These are phyloP conservation scores for Pheosia tremula DNA, from an alignment of 2,888 invertebrate genomes.

Conservation along the genomic window DNA sequence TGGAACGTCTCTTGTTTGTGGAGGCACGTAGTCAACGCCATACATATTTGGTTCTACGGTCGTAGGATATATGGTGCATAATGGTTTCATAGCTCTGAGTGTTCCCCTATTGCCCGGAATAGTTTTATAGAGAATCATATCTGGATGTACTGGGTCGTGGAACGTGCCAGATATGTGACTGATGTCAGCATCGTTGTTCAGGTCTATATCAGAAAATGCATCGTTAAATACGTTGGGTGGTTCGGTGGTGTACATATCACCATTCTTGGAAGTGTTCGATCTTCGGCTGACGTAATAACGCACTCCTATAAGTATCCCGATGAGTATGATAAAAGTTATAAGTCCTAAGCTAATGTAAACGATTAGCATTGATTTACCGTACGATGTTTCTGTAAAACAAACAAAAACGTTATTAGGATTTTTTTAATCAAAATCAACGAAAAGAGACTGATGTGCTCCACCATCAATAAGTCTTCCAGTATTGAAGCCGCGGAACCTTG, in stretches of 20 bases:
- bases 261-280: constrained; percentile 65
- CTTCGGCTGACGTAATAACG: constrained; percentile 59
- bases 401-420: constrained; percentile 6
- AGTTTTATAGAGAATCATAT: constrained; percentile 77
- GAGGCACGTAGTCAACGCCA: constrained; percentile 69
- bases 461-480: too few species aligned
- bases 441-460: too few species aligned
- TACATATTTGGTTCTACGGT: constrained; percentile 72
- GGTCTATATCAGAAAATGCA: constrained; percentile 70
- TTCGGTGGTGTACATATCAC: constrained; percentile 76
- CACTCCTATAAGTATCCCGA: constrained; percentile 47
- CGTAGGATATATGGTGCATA: constrained; percentile 75
- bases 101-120: constrained; percentile 66
- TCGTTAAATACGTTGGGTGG: constrained; percentile 77
- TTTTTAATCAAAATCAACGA: too few species aligned
- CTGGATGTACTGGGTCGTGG: constrained; percentile 76
- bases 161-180: constrained; percentile 78
- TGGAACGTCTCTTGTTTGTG: constrained; percentile 43
- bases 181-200: constrained; percentile 67
- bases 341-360: constrained; percentile 58
- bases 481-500: too few species aligned
- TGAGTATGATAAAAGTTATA: constrained; percentile 47
- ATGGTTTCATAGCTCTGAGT: constrained; percentile 73
- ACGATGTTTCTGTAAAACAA: constrained; percentile 50
- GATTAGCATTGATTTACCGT: constrained; percentile 38